Evolutionary conservation across 2,797 vertebrate species (phyloP).

Genomic region (Typhlichthys subterraneus): DNA sequence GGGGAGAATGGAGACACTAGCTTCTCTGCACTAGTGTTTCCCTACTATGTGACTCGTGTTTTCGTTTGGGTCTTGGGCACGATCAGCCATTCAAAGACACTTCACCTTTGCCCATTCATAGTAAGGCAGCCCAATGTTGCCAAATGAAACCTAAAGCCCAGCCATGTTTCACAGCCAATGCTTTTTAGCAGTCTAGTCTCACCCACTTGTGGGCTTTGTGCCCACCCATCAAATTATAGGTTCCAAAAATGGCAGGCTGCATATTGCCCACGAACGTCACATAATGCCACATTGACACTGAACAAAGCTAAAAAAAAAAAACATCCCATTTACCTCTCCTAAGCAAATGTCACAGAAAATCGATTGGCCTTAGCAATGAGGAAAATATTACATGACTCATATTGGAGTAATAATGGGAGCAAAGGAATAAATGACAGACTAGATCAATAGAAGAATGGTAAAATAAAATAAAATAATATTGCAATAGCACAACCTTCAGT

Average conservation of each 20-base stretch:
- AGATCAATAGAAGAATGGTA: constrained; percentile 75
- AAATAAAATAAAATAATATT: constrained; percentile 52
- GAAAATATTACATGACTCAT: constrained; percentile 29
- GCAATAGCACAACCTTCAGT: constrained; percentile 61
- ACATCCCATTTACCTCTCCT: constrained; percentile 77
- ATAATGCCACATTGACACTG: constrained; percentile 71
- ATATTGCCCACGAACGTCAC: constrained; percentile 66
- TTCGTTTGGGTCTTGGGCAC: constrained; percentile 63
- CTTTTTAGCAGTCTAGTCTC: constrained; percentile 73
- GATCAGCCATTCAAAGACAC: constrained; percentile 70
- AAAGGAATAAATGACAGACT: constrained; percentile 15
- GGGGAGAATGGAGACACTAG: constrained; percentile 63
- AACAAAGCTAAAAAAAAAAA: constrained; percentile 73
- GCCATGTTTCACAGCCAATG: constrained; percentile 67
- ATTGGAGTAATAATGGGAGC: constrained; percentile 2
- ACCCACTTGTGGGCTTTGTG: constrained; percentile 69
- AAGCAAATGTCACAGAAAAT: constrained; percentile 75
- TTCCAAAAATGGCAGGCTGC: constrained; percentile 73
- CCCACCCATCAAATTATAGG: constrained; percentile 80
- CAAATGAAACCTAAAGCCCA: constrained; percentile 73
- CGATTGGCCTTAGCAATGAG: constrained; percentile 74
- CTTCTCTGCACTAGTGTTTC: constrained; percentile 62
- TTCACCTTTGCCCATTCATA: constrained; percentile 72
- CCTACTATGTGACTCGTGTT: constrained; percentile 53
- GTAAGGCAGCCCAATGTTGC: constrained; percentile 74